These are phyloP conservation scores for Tenebrio molitor DNA, from an alignment of 1,140 invertebrate species.

Conservation along the genomic window DNA sequence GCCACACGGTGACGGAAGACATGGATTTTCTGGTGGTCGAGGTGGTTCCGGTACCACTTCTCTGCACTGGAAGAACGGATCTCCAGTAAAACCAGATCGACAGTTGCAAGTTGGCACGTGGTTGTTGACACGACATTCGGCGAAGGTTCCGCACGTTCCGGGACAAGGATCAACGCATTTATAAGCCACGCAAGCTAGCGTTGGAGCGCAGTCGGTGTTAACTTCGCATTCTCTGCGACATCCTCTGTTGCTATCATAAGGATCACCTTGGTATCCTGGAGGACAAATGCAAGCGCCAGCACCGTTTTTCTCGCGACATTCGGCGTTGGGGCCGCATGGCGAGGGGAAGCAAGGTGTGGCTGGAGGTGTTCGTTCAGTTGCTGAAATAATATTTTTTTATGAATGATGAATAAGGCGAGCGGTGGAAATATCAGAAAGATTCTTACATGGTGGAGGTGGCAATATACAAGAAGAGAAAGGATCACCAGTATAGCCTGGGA, in stretches of 20 bases:
- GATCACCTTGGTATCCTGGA: constrained; percentile 82
- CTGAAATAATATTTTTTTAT: constrained; percentile 57
- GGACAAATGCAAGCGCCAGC: constrained; percentile 84
- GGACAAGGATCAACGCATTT: constrained; percentile 85
- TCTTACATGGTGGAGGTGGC: constrained; percentile 67
- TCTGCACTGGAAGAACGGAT: constrained; percentile 84
- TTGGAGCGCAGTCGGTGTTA: constrained; percentile 79
- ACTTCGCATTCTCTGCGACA: constrained; percentile 83
- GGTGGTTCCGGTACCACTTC: constrained; percentile 67
- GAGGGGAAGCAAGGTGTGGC: constrained; percentile 77
- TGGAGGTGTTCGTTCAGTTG: constrained; percentile 61
- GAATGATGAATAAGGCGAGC: neutral
- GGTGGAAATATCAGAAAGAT: neutral
- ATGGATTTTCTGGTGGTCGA: constrained; percentile 68
- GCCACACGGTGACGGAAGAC: constrained; percentile 76
- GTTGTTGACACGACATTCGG: constrained; percentile 80
- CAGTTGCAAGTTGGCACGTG: constrained; percentile 85
- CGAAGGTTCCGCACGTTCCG: constrained; percentile 79
- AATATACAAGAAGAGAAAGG: constrained; percentile 74
- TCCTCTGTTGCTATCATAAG: constrained; percentile 75
- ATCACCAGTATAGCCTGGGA: constrained; percentile 82
- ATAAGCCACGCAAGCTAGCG: constrained; percentile 79
- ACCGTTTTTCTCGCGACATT: constrained; percentile 81
- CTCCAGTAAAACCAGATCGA: constrained; percentile 79
- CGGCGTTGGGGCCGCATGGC: constrained; percentile 84